Percentiles rank a stretch among this genome's conserved stretches.
Conservation (phyloP, 2,113 vertebrate genomes). For the Urocitellus parryii region DNA sequence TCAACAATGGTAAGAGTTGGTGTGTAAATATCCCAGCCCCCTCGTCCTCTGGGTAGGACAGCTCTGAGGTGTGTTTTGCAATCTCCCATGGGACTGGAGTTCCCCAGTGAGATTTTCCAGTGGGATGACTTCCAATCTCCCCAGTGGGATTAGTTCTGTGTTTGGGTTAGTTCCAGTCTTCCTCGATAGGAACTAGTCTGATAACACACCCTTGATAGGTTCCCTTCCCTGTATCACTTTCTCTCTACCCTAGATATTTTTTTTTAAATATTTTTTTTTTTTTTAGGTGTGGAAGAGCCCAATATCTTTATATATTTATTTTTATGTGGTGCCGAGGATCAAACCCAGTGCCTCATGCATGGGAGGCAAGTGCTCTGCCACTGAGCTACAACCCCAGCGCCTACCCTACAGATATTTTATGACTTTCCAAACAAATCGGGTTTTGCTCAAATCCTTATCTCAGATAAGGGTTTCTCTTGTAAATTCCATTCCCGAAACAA, state of each 20-base stretch:
- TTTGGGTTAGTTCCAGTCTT: not conserved
- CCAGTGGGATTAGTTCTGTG: not conserved
- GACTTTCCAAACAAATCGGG: not conserved
- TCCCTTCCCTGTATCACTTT: not conserved
- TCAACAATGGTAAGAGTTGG: not conserved
- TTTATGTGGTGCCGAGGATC: too few species aligned
- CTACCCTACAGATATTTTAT: not conserved
- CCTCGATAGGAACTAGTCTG: not conserved
- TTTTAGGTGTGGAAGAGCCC: too few species aligned
- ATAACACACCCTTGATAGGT: too few species aligned
- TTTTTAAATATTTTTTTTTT: too few species aligned
- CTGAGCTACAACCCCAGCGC: too few species aligned
- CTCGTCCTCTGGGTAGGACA: not conserved
- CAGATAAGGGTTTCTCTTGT: not conserved
- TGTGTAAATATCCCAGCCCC: not conserved
- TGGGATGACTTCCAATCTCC: not conserved
- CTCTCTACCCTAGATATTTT: not conserved
- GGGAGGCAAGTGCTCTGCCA: too few species aligned
- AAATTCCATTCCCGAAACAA: fast-evolving
- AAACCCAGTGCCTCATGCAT: too few species aligned
- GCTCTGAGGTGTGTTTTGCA: not conserved
- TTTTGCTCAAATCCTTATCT: not conserved
- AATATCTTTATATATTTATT: too few species aligned
- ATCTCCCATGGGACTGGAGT: not conserved
- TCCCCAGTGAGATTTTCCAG: not conserved